Evolutionary conservation across 2,888 invertebrate genomes (phyloP), one percentile per base, ranked within the genome.

Genomic region (Ophion slaviceki): DNA sequence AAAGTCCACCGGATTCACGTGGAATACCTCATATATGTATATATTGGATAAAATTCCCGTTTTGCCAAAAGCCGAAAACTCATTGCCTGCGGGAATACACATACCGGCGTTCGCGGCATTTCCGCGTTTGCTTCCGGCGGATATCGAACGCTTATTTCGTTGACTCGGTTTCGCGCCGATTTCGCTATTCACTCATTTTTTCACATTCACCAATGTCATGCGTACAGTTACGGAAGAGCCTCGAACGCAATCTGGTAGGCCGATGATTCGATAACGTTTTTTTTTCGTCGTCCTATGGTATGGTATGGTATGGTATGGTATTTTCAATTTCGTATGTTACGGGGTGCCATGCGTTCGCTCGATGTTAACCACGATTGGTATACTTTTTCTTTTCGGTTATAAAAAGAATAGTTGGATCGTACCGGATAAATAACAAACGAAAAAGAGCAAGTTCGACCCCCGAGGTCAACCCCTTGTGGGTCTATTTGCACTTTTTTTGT

Each of bases 81-180:
- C 72, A 81, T 86, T 81, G 79, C 57, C 75, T 28, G 20, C 20
- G 17, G 82, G 76, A 78, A 86, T 85, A 84, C 79, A 86, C 47
- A 47, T 14, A 47, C 47, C 14, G 47, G 4, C 14, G 47, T 83
- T 70, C 76, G 53, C 84, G 81, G 80, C 17, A 87, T 83, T 77
- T 85, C 66, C 86, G 80, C 28, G 14, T 85, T 81, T 64, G 76
- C 82, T 85, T 85, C 85, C 85, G 81, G 77, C 86, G 87, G 87
- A 87, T 87, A 87, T 87, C 82, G 86, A 86, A 86, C 70, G 78
- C 78, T 53, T 71, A 80, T 82, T 84, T 70, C 80, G 32, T 53
- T 59, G 59, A 76, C 28, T 14, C 79, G 85, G 79, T 87, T 77
- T 83, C 24, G 45, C 40, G 40, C 40, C 7, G 7, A 40, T 40